Evolutionary conservation across 2,113 vertebrate species (phyloP), one percentile per base, ranked within the genome.

Genomic region (Odontophorus gujanensis): DNA sequence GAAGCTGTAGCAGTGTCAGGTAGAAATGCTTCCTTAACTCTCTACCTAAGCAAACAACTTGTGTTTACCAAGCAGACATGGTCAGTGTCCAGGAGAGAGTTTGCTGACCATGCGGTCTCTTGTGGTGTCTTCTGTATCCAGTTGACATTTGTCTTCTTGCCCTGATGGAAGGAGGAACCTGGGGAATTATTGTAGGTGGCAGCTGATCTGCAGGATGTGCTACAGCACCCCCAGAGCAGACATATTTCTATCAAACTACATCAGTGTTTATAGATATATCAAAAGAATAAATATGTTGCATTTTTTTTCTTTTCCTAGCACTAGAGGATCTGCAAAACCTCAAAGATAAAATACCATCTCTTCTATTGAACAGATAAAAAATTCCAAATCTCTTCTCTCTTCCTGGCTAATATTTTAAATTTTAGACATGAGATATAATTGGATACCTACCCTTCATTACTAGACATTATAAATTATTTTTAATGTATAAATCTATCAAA

Each of bases 1-100:
- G 43, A 38, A 58, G 5, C 7, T 2, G 0, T 11, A 38, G 36
- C 3, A 6, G 42, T 42, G n/a, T 9, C 34, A 42, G 40, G 7
- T 30, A 15, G 3, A 17, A 18, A 36, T 26, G 18, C 19, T 45
- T 72, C 28, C 30, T 58, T 36, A 26, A 32, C 20, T 63, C 34
- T 38, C 57, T 22, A 25, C 32, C 8, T 50, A 4, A 32, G 34
- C 0, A 1, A 38, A 25, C 13, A 58, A n/a, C 32, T 58, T 58
- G 55, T n/a, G n/a, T 58, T n/a, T 58, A n/a, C 55, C 32, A 58
- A 58, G 32, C 18, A 58, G 55, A 58, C 11, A 30, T 58, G 55
- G 11, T n/a, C 4, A 4, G 16, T 32, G 28, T 55, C 17, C 53
- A 30, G 28, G 28, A 32, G 28, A 32, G 55, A 57, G 55, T 57